Percentiles rank a stretch among this genome's conserved stretches.
phyloP scores from a whole-genome alignment of 2,888 invertebrate species.

The Leptinotarsa rubiginosa region DNA sequence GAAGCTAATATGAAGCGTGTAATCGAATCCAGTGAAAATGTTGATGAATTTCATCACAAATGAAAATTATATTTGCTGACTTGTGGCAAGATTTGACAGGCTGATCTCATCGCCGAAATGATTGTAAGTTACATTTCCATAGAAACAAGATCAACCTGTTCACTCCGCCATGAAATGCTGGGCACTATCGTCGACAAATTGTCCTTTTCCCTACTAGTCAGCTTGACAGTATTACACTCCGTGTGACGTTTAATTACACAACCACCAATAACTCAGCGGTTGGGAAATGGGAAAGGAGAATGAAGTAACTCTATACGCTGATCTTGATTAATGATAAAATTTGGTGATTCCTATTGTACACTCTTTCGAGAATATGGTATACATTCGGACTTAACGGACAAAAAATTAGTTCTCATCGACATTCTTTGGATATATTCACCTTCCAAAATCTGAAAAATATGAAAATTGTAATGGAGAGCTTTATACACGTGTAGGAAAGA shows the following conservation, averaged over 20 bases:
- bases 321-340: background rate
- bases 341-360: background rate
- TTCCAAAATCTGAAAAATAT: too few relatives aligned
- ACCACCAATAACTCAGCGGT: slow-evolving; percentile 3
- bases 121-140: slow-evolving; percentile 65
- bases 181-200: slow-evolving; percentile 22
- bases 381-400: too few relatives aligned
- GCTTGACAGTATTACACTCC: slow-evolving; percentile 42
- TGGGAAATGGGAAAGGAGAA: background rate
- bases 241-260: slow-evolving; percentile 37
- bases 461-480: too few relatives aligned
- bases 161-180: slow-evolving; percentile 56
- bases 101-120: slow-evolving; percentile 69
- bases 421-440: too few relatives aligned
- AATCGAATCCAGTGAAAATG: too few relatives aligned
- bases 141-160: slow-evolving; percentile 67
- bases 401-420: too few relatives aligned
- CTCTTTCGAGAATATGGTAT: background rate
- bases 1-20: too few relatives aligned
- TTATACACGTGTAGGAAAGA: too few relatives aligned
- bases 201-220: slow-evolving; percentile 40
- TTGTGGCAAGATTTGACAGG: slow-evolving; percentile 62
- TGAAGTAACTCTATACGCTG: background rate
- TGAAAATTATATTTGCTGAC: background rate
- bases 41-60: too few relatives aligned